A percentile compares a stretch with the other conserved stretches of the same genome.
Evolutionary conservation across 2,888 invertebrate species (phyloP).

Genomic region (Cheilosia scutellata): DNA sequence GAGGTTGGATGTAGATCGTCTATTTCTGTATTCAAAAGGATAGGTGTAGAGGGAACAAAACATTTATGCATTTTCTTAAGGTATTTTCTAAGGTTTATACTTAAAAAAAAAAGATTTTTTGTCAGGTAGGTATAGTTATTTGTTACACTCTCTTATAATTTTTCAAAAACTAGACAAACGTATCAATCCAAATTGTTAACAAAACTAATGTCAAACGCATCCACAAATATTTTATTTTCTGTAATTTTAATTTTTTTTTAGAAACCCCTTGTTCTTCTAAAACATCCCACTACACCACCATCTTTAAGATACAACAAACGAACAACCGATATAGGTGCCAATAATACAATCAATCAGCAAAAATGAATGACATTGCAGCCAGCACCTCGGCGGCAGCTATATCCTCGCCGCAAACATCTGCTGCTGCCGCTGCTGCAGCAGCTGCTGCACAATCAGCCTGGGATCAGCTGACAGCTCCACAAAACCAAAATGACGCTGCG

Average conservation of each 20-base stretch:
- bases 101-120: too few species aligned
- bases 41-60: too few species aligned
- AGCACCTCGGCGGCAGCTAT: constrained; percentile 77
- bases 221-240: too few species aligned
- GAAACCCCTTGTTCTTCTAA: not conserved
- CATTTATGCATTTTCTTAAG: too few species aligned
- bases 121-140: too few species aligned
- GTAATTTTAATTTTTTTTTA: not conserved
- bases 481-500: constrained; percentile 77
- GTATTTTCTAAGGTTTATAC: too few species aligned
- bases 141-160: too few species aligned
- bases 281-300: not conserved
- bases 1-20: too few species aligned
- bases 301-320: constrained; percentile 9
- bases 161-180: too few species aligned
- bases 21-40: too few species aligned
- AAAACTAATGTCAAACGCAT: too few species aligned
- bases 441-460: constrained; percentile 82
- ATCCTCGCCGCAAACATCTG: constrained; percentile 52
- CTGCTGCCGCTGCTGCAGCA: constrained; percentile 73
- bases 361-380: constrained; percentile 79
- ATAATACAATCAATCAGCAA: constrained; percentile 75
- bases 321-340: constrained; percentile 79
- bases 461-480: constrained; percentile 84
- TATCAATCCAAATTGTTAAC: too few species aligned